Evolutionary conservation across 2,888 invertebrate species (phyloP).

Genomic region (Diarsia mendica): DNA sequence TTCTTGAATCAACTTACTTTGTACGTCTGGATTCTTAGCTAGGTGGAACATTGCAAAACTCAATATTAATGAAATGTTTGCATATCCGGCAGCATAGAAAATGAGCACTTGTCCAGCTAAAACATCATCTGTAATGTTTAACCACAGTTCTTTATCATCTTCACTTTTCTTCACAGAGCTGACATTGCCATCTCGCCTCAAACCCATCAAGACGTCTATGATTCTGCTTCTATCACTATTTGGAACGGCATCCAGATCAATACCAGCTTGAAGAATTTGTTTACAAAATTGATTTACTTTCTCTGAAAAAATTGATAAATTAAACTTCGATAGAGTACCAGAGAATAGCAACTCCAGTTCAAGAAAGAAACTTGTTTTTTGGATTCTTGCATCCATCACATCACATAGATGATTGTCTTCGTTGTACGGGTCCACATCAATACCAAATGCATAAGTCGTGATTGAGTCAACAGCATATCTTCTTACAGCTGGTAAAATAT

Average conservation of each 20-base stretch:
- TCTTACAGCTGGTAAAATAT: conserved; percentile 60
- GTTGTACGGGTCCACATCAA: conserved; percentile 65
- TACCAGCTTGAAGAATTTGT: conserved; percentile 62
- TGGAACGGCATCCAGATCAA: conserved; percentile 35
- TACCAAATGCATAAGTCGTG: conserved; percentile 63
- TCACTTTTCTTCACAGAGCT: conserved; percentile 18
- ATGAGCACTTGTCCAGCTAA: conserved; percentile 81
- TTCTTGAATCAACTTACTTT: conserved; percentile 76
- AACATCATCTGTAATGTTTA: conserved; percentile 74
- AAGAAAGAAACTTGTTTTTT: conserved; percentile 58
- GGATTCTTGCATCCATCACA: conserved; percentile 51
- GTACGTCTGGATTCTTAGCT: conserved; percentile 78
- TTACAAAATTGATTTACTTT: conserved; percentile 63
- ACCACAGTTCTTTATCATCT: conserved; percentile 44
- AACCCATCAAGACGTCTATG: conserved; percentile 66
- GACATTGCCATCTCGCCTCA: conserved; percentile 55
- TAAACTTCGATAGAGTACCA: conserved; percentile 60
- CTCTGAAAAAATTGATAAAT: conserved; percentile 65
- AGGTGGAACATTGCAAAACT: conserved; percentile 79
- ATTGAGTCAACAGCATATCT: conserved; percentile 69
- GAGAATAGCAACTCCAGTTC: conserved; percentile 72
- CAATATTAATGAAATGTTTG: conserved; percentile 80
- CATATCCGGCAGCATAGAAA: conserved; percentile 84
- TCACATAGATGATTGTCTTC: conserved; percentile 61
- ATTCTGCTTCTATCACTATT: conserved; percentile 49